These are phyloP conservation scores for Drosophila rufa DNA, from an alignment of 1,140 invertebrate species.

Conservation along the genomic window DNA sequence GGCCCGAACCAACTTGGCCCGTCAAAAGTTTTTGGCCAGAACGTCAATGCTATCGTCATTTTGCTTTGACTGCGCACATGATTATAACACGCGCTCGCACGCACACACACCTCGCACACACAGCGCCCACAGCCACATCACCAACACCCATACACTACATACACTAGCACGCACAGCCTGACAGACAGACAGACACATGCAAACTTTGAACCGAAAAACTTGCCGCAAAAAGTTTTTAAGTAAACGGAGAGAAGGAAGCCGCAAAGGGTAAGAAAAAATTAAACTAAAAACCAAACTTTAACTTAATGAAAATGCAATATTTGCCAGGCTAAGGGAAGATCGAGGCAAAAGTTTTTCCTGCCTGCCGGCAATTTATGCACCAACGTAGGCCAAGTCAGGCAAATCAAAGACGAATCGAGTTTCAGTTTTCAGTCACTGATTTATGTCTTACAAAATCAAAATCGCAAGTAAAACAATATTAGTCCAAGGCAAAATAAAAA, in stretches of 20 bases:
- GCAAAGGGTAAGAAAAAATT: constrained; percentile 53
- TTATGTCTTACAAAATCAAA: constrained; percentile 43
- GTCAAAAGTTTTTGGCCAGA: constrained; percentile 63
- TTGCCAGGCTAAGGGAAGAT: constrained; percentile 35
- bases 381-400: constrained; percentile 39
- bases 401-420: constrained; percentile 45
- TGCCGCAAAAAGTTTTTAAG: constrained; percentile 72
- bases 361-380: constrained; percentile 69
- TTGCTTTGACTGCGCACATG: constrained; percentile 59
- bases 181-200: constrained; percentile 42
- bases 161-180: constrained; percentile 16
- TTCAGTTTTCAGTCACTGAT: constrained; percentile 26
- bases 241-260: constrained; percentile 51
- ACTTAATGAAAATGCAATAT: constrained; percentile 81
- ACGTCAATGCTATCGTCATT: constrained; percentile 57
- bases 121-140: neutral
- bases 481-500: neutral
- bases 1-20: constrained; percentile 59
- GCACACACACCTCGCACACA: constrained; percentile 12
- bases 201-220: constrained; percentile 66
- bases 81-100: constrained; percentile 58
- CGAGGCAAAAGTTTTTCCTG: constrained; percentile 53
- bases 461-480: constrained; percentile 8
- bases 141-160: constrained; percentile 13
- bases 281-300: constrained; percentile 79